Evolutionary conservation across 2,797 vertebrate species (phyloP).

Genomic region (Channa striata): DNA sequence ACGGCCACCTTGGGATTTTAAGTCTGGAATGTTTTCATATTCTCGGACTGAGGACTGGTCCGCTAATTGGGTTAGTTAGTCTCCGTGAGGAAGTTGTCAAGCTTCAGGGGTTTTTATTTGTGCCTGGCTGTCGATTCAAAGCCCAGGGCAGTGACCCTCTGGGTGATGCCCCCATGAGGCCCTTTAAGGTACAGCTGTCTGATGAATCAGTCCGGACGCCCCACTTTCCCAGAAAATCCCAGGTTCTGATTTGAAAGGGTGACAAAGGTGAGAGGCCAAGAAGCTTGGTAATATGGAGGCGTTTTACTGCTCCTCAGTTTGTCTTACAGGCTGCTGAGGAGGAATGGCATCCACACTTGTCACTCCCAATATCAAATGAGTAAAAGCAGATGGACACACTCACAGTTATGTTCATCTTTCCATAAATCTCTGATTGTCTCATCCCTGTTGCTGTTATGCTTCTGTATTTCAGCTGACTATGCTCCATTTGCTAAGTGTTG

Average conservation of each 20-base stretch:
- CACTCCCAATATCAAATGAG: conserved; percentile 34
- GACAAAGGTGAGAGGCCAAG: conserved; percentile 71
- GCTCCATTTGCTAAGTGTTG: conserved; percentile 32
- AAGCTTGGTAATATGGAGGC: conserved; percentile 62
- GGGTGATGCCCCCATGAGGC: conserved; percentile 77
- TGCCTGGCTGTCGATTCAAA: conserved; percentile 71
- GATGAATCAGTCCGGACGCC: conserved; percentile 77
- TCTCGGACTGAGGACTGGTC: conserved; percentile 63
- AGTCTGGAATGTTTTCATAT: conserved; percentile 79
- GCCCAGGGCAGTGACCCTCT: conserved; percentile 57
- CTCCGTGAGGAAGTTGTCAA: conserved; percentile 80
- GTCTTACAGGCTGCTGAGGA: conserved; percentile 49
- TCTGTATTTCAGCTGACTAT: conserved; percentile 28
- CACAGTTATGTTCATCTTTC: conserved; percentile 15
- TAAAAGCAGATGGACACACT: not conserved
- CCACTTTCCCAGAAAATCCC: conserved; percentile 70
- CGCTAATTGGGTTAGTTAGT: conserved; percentile 82
- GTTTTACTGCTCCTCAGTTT: conserved; percentile 63
- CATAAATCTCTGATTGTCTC: conserved; percentile 13
- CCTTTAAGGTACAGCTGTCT: conserved; percentile 81
- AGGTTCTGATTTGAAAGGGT: conserved; percentile 72
- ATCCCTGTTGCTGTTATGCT: conserved; percentile 19
- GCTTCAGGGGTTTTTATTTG: conserved; percentile 82
- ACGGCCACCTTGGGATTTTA: conserved; percentile 70
- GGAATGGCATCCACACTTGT: conserved; percentile 38